These are phyloP conservation scores for Habroteleia sp. DNA, from an alignment of 2,888 invertebrate species.

Conservation along the genomic window DNA sequence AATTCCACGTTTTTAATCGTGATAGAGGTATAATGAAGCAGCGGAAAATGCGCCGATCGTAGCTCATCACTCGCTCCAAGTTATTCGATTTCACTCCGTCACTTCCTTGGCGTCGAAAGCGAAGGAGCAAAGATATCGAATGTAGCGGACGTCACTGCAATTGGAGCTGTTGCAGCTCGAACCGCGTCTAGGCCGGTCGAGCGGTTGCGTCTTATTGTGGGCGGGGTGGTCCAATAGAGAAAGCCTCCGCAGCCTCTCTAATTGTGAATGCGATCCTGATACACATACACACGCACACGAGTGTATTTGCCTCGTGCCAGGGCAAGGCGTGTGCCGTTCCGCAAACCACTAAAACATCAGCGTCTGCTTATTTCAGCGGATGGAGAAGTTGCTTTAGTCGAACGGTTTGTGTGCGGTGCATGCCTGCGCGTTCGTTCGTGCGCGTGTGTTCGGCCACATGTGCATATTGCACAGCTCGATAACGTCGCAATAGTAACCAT, in stretches of 20 bases:
- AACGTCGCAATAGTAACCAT: conserved; percentile 72
- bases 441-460: conserved; percentile 23
- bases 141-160: conserved; percentile 64
- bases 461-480: conserved; percentile 65
- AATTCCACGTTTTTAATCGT: conserved; percentile 27
- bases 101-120: conserved; percentile 64
- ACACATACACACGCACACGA: conserved; percentile 28
- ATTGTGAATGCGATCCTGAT: conserved; percentile 65
- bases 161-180: conserved; percentile 49
- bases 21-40: conserved; percentile 27
- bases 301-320: conserved; percentile 71
- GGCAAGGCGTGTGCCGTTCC: conserved; percentile 80
- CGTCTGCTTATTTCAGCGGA: conserved; percentile 51
- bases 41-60: conserved; percentile 43
- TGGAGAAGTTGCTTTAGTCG: conserved; percentile 47
- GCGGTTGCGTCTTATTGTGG: conserved; percentile 69
- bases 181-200: conserved; percentile 64
- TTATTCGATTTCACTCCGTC: conserved; percentile 59
- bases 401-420: conserved; percentile 11
- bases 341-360: conserved; percentile 65
- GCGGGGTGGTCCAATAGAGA: conserved; percentile 75
- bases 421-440: background rate
- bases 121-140: conserved; percentile 63
- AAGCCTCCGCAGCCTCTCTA: conserved; percentile 75
- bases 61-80: conserved; percentile 46